Conservation (phyloP, 1,140 invertebrate species). For the Ceratoteleas bidentatus region DNA sequence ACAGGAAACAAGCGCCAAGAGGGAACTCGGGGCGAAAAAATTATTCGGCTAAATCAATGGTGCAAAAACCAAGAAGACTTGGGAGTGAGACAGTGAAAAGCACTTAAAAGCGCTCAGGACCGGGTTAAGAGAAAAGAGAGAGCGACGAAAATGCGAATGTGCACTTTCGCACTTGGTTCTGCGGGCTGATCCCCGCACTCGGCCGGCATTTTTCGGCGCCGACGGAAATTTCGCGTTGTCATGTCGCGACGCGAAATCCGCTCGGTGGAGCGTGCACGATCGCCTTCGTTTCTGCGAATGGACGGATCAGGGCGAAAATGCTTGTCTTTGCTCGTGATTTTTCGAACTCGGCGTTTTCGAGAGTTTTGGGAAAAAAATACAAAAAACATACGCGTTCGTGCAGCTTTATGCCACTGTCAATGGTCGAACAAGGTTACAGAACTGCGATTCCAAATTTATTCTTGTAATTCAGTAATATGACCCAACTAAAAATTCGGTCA, state of each 20-base stretch:
- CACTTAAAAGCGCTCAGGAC: constrained; percentile 74
- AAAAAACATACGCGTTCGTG: too few relatives aligned
- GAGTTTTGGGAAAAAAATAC: too few relatives aligned
- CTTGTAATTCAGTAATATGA: too few relatives aligned
- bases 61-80: constrained; percentile 53
- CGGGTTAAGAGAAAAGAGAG: constrained; percentile 33
- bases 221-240: constrained; percentile 51
- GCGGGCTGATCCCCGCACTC: constrained; percentile 18
- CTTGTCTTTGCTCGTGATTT: too few relatives aligned
- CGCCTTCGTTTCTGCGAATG: constrained; percentile 3
- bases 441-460: too few relatives aligned
- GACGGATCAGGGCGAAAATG: too few relatives aligned
- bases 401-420: too few relatives aligned
- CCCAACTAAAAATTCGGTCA: too few relatives aligned
- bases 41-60: constrained; percentile 36
- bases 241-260: constrained; percentile 54
- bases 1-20: neutral
- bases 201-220: constrained; percentile 15
- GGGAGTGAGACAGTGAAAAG: constrained; percentile 72
- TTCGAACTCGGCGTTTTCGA: too few relatives aligned
- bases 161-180: constrained; percentile 43
- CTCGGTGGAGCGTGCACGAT: constrained; percentile 28
- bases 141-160: constrained; percentile 42
- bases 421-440: too few relatives aligned
- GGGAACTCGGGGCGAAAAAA: constrained; percentile 17